Percentiles rank a stretch among this genome's conserved stretches.
phyloP scores from a whole-genome alignment of 2,888 invertebrate genomes.

The Cancer borealis region DNA sequence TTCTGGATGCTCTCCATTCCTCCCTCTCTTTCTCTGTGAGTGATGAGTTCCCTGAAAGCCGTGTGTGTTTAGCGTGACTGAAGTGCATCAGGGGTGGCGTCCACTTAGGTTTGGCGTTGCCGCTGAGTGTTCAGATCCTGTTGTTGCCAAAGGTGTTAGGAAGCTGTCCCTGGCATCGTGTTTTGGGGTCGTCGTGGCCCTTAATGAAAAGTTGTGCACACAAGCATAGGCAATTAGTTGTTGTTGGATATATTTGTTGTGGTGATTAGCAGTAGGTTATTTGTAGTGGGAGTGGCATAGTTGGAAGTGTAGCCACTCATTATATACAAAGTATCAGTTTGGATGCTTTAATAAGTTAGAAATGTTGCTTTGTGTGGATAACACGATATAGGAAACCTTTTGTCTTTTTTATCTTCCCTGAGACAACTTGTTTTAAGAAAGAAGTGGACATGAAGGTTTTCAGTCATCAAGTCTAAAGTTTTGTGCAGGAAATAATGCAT shows the following conservation, averaged over 20 bases:
- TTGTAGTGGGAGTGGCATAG: not conserved
- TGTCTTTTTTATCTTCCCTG: not conserved
- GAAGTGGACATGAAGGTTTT: no score
- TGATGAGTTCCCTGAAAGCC: not conserved
- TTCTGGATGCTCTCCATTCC: not conserved
- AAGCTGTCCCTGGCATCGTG: not conserved
- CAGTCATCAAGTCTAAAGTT: no score
- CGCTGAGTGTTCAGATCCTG: not conserved
- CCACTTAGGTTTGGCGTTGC: not conserved
- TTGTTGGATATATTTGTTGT: slow-evolving; percentile 47
- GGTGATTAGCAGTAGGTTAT: not conserved
- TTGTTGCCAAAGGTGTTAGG: not conserved
- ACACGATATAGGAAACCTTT: not conserved
- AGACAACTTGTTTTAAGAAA: not conserved
- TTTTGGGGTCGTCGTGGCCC: slow-evolving; percentile 6
- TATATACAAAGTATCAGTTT: slow-evolving; percentile 20
- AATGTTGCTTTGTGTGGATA: slow-evolving; percentile 11
- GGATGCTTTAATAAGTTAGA: not conserved
- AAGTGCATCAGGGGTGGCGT: not conserved
- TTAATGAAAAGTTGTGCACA: slow-evolving; percentile 25
- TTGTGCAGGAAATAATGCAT: no score
- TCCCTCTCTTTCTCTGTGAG: not conserved
- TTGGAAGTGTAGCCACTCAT: not conserved
- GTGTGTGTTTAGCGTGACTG: not conserved
- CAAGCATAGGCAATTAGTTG: slow-evolving; percentile 35